These are phyloP conservation scores for Ispidina lecontei DNA, from an alignment of 2,797 vertebrate species.

Conservation along the genomic window DNA sequence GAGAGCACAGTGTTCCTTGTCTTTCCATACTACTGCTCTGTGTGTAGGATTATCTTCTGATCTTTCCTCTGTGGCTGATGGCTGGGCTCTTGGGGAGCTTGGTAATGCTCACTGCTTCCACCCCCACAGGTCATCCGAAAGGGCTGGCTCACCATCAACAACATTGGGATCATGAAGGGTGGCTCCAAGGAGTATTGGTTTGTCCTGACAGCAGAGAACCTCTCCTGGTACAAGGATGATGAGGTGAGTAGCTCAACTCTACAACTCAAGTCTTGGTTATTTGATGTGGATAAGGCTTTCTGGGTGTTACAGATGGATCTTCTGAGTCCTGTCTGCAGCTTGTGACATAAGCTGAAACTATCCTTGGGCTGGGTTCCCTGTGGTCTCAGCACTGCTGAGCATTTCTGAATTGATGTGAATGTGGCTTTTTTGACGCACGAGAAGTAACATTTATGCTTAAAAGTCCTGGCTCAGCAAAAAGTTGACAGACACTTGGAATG, in stretches of 20 bases:
- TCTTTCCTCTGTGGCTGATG: not conserved
- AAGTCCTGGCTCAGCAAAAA: not conserved
- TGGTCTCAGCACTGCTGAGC: not conserved
- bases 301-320: not conserved
- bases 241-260: slow-evolving; percentile 82
- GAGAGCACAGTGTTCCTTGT: slow-evolving; percentile 36
- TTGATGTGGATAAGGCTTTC: not conserved
- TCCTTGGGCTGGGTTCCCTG: not conserved
- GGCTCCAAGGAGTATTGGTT: slow-evolving; percentile 99
- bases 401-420: not conserved
- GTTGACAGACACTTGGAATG: not conserved
- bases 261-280: not conserved
- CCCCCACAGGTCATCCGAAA: slow-evolving; percentile 92
- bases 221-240: slow-evolving; percentile 99
- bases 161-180: slow-evolving; percentile 98
- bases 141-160: slow-evolving; percentile 98
- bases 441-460: not conserved
- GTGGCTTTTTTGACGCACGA: not conserved
- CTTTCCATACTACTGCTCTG: slow-evolving; percentile 12
- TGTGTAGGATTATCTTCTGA: not conserved
- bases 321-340: not conserved
- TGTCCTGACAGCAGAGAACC: slow-evolving; percentile 93
- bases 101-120: slow-evolving; percentile 15
- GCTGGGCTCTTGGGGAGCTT: not conserved
- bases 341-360: not conserved